Conservation (phyloP, 2,797 vertebrate species). For the Spinus pinus region DNA sequence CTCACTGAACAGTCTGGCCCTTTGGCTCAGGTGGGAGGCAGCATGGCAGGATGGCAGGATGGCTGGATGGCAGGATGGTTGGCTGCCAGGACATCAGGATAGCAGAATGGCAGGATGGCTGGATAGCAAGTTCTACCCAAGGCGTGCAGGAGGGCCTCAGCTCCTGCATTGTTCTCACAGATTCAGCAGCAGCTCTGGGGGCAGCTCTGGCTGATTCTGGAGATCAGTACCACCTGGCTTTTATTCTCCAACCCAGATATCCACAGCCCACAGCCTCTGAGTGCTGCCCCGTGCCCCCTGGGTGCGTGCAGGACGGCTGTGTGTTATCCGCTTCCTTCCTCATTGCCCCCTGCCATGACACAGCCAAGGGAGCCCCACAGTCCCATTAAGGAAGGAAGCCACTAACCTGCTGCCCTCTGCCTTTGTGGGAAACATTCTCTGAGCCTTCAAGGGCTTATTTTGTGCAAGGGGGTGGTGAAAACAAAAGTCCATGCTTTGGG, state of each 20-base stretch:
- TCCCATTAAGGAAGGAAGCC: slow-evolving; percentile 56
- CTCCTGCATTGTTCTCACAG: background rate
- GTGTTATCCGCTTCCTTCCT: slow-evolving; percentile 42
- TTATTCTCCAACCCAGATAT: background rate
- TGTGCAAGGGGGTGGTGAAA: background rate
- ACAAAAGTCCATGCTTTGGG: background rate
- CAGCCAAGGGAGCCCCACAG: background rate
- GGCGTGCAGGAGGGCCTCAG: background rate
- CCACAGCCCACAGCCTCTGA: background rate
- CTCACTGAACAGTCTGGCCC: background rate
- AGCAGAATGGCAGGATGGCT: background rate
- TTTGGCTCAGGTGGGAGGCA: background rate
- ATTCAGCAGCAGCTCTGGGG: rapidly evolving
- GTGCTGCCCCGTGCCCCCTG: background rate
- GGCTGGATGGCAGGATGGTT: too few species aligned
- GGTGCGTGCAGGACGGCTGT: background rate
- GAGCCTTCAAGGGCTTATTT: background rate
- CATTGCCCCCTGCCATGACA: background rate
- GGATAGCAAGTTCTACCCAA: background rate
- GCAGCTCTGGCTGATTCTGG: background rate
- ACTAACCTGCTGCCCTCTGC: background rate
- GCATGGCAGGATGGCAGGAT: background rate
- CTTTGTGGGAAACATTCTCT: background rate
- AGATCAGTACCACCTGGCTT: background rate
- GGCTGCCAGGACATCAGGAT: too few species aligned